Conservation (phyloP, 1,140 invertebrate species). For the Lethocerus indicus region DNA sequence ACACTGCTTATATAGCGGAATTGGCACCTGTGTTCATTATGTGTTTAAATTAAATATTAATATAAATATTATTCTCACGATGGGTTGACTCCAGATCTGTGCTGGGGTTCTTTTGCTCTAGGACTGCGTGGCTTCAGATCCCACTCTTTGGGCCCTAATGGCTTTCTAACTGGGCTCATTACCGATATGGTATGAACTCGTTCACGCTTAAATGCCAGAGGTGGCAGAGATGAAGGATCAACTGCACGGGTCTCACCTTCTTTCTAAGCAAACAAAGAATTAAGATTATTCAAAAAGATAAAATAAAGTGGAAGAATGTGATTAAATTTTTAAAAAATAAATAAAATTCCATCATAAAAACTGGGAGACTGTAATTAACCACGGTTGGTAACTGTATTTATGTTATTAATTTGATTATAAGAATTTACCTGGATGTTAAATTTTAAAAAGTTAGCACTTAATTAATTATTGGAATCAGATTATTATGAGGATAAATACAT, state of each 20-base stretch:
- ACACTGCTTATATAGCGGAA: too few relatives aligned
- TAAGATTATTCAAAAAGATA: neutral
- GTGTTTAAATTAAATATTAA: too few relatives aligned
- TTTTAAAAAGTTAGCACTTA: too few relatives aligned
- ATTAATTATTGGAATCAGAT: too few relatives aligned
- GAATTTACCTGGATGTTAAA: too few relatives aligned
- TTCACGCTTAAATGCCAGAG: constrained; percentile 41
- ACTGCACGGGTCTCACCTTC: constrained; percentile 3
- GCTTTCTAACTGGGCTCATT: constrained; percentile 48
- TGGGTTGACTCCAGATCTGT: constrained; percentile 43
- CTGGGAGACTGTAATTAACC: too few relatives aligned
- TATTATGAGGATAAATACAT: too few relatives aligned
- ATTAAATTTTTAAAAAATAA: too few relatives aligned
- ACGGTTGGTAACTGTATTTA: too few relatives aligned
- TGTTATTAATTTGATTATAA: too few relatives aligned
- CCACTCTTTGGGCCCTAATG: constrained; percentile 19
- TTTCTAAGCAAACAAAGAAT: neutral
- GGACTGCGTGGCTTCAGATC: constrained; percentile 14
- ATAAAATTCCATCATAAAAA: neutral
- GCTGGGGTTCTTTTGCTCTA: constrained; percentile 29
- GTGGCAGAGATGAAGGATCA: constrained; percentile 22
- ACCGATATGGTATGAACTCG: constrained; percentile 73
- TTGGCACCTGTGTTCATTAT: too few relatives aligned
- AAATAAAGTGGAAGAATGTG: neutral
- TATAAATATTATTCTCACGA: constrained; percentile 27